Evolutionary conservation across 2,888 invertebrate genomes (phyloP).

Genomic region (Schizotus pectinicornis): DNA sequence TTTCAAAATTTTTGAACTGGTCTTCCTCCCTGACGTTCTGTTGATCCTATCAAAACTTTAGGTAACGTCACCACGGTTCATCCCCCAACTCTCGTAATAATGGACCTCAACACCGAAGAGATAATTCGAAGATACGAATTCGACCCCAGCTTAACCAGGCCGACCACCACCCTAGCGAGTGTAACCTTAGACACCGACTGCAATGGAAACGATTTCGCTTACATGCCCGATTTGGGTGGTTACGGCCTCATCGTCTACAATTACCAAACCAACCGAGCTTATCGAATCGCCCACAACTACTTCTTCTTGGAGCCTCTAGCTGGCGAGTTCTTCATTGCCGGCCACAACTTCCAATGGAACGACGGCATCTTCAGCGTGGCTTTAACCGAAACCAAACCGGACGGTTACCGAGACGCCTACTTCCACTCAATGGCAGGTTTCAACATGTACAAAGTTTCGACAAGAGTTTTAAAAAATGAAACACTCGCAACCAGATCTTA

Average conservation of each 20-base stretch:
- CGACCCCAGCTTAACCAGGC: conserved; percentile 58
- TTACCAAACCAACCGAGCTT: conserved; percentile 59
- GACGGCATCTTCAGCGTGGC: conserved; percentile 81
- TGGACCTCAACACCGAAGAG: conserved; percentile 69
- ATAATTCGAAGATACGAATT: conserved; percentile 66
- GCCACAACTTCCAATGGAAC: conserved; percentile 77
- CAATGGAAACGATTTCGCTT: conserved; percentile 70
- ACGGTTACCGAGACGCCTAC: conserved; percentile 69
- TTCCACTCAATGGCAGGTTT: conserved; percentile 81
- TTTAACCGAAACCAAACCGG: conserved; percentile 60
- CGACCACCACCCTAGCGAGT: conserved; percentile 67
- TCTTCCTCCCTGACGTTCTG: background rate
- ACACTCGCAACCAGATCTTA: conserved; percentile 61
- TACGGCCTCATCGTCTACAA: conserved; percentile 66
- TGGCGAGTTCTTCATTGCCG: conserved; percentile 72
- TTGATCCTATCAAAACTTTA: conserved; percentile 45
- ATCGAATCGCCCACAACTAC: conserved; percentile 74
- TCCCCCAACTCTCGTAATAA: conserved; percentile 69
- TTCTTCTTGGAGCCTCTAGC: conserved; percentile 74
- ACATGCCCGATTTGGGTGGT: conserved; percentile 71
- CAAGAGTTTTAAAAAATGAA: conserved; percentile 65
- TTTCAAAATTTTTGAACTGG: background rate
- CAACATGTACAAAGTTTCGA: conserved; percentile 74
- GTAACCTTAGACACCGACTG: conserved; percentile 74
- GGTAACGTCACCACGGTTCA: conserved; percentile 61